Evolutionary conservation across 2,113 vertebrate species (phyloP), one percentile per base, ranked within the genome.

Genomic region (Tyrannus savana): DNA sequence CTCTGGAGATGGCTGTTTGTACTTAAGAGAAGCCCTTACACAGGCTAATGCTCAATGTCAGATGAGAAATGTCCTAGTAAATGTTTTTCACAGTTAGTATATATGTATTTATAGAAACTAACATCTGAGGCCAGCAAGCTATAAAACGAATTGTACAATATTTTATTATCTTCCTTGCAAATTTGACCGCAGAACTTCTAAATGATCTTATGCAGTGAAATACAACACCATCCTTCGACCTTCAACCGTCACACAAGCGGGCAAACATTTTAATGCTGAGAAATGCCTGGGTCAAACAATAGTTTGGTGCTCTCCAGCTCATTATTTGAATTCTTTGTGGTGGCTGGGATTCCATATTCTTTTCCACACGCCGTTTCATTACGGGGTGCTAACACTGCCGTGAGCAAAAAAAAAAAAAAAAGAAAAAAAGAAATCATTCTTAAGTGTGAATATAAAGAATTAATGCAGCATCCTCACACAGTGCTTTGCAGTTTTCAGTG

Each of bases 61-160:
- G 66, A 68, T 80, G 68, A 93, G 63, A 78, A 92, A 67, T 41
- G 76, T 28, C 72, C 59, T 85, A 62, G 89, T 30, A 74, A 90
- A 93, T 86, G 47, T 75, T 91, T 96, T 91, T 79, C 46, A 5
- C 58, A 52, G 87, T 85, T 93, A 89, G 5, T 87, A 19, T 68
- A 10, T 47, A n/a, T 82, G 9, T 95, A 85, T 95, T 81, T 92
- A 89, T 93, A 93, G 90, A 95, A 93, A 78, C 73, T 28, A 92
- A 56, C 60, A 91, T 82, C 22, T 17, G 79, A 87, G 81, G 68
- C 56, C 56, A 68, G 68, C 69, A 91, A 96, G 41, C 82, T 24
- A 47, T 88, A 87, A 88, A 94, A 78, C 52, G 52, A 91, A 62
- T 85, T 53, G 68, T 66, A 33, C 31, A 13, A 6, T 64, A 44